Evolutionary conservation across 2,113 vertebrate genomes (phyloP).

Genomic region (Mormoops blainvillei): DNA sequence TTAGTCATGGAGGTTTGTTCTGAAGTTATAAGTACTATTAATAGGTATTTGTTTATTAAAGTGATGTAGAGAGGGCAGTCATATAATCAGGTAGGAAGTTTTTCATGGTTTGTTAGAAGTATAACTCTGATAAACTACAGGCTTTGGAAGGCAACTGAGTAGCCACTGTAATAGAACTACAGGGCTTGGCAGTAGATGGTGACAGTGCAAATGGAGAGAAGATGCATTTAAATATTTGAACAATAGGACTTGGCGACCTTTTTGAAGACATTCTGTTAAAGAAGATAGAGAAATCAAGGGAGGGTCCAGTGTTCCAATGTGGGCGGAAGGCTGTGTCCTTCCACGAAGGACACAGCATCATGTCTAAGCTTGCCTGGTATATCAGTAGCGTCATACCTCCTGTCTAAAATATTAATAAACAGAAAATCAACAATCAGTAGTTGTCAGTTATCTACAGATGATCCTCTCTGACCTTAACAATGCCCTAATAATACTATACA

Average conservation of each 20-base stretch:
- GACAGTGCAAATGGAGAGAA: neutral
- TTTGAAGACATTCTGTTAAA: neutral
- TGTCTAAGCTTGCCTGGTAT: neutral
- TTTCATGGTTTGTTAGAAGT: neutral
- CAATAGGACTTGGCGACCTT: neutral
- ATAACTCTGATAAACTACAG: neutral
- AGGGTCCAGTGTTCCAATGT: neutral
- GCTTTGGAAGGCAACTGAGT: neutral
- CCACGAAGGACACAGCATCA: neutral
- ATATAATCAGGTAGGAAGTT: neutral
- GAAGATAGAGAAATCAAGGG: neutral
- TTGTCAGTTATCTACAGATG: neutral
- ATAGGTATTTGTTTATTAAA: neutral
- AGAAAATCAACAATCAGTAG: neutral
- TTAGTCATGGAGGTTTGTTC: neutral
- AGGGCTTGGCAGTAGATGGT: neutral
- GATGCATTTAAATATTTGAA: neutral
- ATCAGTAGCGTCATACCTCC: neutral
- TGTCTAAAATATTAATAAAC: neutral
- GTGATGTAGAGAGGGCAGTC: neutral
- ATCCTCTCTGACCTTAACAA: neutral
- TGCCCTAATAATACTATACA: neutral
- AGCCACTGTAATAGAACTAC: neutral
- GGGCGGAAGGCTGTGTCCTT: neutral
- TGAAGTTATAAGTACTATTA: neutral